phyloP scores from a whole-genome alignment of 2,113 vertebrate species.

The Rhinogobius similis region DNA sequence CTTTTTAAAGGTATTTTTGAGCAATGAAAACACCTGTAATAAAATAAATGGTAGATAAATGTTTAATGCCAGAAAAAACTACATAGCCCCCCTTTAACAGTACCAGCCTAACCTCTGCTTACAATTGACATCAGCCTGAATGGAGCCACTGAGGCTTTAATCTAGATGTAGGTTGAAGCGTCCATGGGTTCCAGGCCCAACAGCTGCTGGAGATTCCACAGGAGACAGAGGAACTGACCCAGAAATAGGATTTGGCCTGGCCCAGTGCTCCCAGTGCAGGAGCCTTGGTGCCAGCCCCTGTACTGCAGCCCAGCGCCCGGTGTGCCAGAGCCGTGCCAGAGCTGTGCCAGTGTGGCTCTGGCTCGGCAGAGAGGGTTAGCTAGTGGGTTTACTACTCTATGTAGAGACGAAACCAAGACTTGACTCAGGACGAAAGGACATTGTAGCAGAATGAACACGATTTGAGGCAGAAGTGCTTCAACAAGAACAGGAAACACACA shows the following conservation, averaged over 20 bases:
- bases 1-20: too few species aligned
- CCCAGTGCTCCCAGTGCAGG: slow-evolving; percentile 2
- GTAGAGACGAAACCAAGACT: neutral
- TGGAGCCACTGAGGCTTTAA: neutral
- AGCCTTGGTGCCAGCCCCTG: slow-evolving; percentile 16
- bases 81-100: too few species aligned
- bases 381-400: neutral
- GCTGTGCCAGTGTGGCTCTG: too few species aligned
- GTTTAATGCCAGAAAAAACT: too few species aligned
- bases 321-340: too few species aligned
- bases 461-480: too few species aligned
- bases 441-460: too few species aligned
- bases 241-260: slow-evolving; percentile 28
- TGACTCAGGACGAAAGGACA: neutral
- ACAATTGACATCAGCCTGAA: neutral
- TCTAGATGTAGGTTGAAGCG: neutral
- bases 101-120: neutral
- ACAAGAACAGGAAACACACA: too few species aligned
- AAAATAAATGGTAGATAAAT: too few species aligned
- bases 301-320: neutral
- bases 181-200: slow-evolving; percentile 5
- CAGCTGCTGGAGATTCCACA: slow-evolving; percentile 17
- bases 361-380: too few species aligned
- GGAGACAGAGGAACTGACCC: slow-evolving; percentile 22
- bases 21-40: too few species aligned